Evolutionary conservation across 2,113 vertebrate species (phyloP), one percentile per base, ranked within the genome.

Genomic region (Zosterops hypoxanthus): DNA sequence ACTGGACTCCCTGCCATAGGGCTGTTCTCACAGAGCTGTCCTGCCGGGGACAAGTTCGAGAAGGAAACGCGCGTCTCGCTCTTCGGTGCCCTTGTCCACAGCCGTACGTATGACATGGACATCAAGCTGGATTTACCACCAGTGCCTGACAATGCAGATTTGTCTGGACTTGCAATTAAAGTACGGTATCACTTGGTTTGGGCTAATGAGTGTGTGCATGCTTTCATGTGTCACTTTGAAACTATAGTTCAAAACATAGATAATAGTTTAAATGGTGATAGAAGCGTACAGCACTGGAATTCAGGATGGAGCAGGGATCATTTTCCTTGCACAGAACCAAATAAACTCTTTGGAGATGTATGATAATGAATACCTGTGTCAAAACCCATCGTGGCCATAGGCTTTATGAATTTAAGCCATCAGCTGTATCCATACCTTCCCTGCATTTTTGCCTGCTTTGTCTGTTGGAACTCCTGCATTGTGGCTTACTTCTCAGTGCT

Each of bases 31-130:
- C 95, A 96, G 42, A 97, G 86, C 49, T 98, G 83, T 29, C 91
- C 97, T 16, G 81, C 93, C 21, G 96, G 96, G n/a, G 99, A 99
- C 97, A 98, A 70, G 86, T 99, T 99, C 96, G 99, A 99, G 82
- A 99, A 97, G 18, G 99, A 99, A 66, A 99, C 99, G 0, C 98
- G 99, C 4, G 90, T 98, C 93, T 99, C 99, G 0, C 98, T 99
- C 57, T 99, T 99, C 7, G 99, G 99, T 72, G 99, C 99, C 13
- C 98, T 99, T 13, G 98, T 99, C 47, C 99, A 99, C 88, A 99
- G 98, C 79, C 98, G 98, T 15, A 98, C 99, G 0, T 98, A 98
- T 18, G 99, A 99, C 72, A 98, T 99, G 97, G 99, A 99, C 60
- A 98, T 99, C 88, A 98, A 98, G 75, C 65, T 99, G 97, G 99